phyloP scores from a whole-genome alignment of 2,888 invertebrate species.

The Lottia gigantea region DNA sequence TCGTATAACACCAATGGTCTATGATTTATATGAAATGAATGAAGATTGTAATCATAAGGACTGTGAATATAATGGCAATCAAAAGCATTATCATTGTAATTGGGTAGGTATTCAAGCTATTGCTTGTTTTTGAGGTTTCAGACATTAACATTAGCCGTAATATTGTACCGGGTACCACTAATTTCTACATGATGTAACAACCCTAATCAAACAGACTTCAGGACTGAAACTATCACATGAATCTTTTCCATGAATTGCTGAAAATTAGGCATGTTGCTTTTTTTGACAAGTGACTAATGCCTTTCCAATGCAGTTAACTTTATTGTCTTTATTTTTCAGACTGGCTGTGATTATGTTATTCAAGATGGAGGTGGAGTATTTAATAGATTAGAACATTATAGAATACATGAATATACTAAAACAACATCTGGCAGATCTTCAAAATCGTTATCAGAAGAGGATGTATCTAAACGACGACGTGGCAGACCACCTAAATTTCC shows the following conservation, averaged over 20 bases:
- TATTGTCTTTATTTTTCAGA: slow-evolving; percentile 41
- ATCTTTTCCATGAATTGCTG: no score
- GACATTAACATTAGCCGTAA: background rate
- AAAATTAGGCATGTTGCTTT: no score
- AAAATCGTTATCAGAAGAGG: slow-evolving; percentile 27
- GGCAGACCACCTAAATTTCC: slow-evolving; percentile 96
- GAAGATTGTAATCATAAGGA: slow-evolving; percentile 70
- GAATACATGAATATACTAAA: slow-evolving; percentile 81
- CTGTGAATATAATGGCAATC: slow-evolving; percentile 72
- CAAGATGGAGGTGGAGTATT: slow-evolving; percentile 68
- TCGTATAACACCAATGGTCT: slow-evolving; percentile 83
- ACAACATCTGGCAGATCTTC: slow-evolving; percentile 47
- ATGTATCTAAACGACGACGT: slow-evolving; percentile 79
- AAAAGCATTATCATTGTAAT: slow-evolving; percentile 89
- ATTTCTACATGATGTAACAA: no score
- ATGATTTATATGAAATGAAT: slow-evolving; percentile 75
- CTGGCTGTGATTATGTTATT: slow-evolving; percentile 70
- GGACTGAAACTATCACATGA: no score
- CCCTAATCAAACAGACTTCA: no score
- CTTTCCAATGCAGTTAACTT: background rate
- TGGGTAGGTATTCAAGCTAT: slow-evolving; percentile 75
- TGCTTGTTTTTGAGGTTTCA: background rate
- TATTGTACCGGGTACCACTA: no score
- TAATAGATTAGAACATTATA: slow-evolving; percentile 82
- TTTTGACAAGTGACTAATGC: no score